These are phyloP conservation scores for Anorthoa munda DNA, from an alignment of 2,888 invertebrate genomes.

Conservation along the genomic window DNA sequence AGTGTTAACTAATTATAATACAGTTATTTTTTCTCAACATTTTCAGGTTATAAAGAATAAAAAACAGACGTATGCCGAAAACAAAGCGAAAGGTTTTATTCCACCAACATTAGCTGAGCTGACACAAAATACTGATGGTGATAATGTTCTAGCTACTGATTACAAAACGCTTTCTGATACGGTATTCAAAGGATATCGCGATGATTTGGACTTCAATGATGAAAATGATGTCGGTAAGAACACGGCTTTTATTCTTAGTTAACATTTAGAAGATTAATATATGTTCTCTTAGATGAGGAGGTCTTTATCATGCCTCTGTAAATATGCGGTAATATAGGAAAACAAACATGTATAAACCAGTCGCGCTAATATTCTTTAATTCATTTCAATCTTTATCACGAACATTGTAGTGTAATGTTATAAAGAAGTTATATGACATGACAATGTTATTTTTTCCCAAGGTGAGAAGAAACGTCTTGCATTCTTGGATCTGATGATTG, in stretches of 20 bases:
- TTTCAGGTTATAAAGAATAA: slow-evolving; percentile 91
- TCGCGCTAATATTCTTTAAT: background rate
- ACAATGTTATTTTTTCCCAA: slow-evolving; percentile 63
- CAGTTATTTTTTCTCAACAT: too few relatives aligned
- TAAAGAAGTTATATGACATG: background rate
- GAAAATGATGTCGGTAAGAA: slow-evolving; percentile 94
- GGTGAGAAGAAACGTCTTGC: slow-evolving; percentile 96
- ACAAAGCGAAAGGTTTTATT: slow-evolving; percentile 86
- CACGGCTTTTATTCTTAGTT: background rate
- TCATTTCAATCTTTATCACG: background rate
- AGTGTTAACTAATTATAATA: too few relatives aligned
- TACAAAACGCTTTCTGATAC: slow-evolving; percentile 83
- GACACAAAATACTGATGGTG: slow-evolving; percentile 76
- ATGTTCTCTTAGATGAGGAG: background rate
- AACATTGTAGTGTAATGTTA: too few relatives aligned
- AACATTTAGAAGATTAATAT: too few relatives aligned
- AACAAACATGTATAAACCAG: too few relatives aligned
- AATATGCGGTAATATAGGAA: background rate
- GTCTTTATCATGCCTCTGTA: background rate
- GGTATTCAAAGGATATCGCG: slow-evolving; percentile 92
- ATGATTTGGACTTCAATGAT: slow-evolving; percentile 95
- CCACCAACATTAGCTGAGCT: slow-evolving; percentile 83
- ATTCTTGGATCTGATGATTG: slow-evolving; percentile 97
- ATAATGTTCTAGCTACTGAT: slow-evolving; percentile 78
- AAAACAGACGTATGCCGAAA: slow-evolving; percentile 90